Base-by-base conservation (phyloP, 2,113 vertebrate genomes). In the Lipophrys pholis region DNA sequence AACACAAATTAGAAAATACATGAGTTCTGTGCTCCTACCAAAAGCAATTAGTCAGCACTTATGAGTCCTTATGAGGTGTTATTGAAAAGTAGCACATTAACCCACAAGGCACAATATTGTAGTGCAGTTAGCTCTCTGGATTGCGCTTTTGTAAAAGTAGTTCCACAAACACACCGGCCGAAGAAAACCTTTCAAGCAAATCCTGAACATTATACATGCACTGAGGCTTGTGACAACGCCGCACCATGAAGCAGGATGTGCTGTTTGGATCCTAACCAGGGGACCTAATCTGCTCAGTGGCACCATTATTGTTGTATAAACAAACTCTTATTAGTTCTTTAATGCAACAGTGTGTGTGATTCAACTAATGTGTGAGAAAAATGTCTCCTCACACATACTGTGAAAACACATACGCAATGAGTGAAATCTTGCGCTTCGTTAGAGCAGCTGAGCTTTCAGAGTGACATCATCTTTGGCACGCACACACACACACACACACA, bases 381-480 rank as follows among this genome's bases (percentile, higher is more conserved):
- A 30, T 30, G 21, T 30, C 21, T 30, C 21, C 21, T 30, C 21
- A 30, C 21, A 30, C 21, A n/a, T n/a, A n/a, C n/a, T n/a, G n/a
- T n/a, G n/a, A 30, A 30, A 30, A 30, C 21, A 30, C 2, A 30
- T 30, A 30, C 21, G 21, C 21, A 30, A 30, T 30, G 21, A 30
- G 21, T 30, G 21, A 30, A 30, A 30, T 30, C 21, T 30, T 30
- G 21, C 4, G 21, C 21, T 30, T 30, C 21, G 4, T 30, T 4
- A 30, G 21, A 30, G 21, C 21, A 30, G 21, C 21, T 30, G 21
- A 30, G 21, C 21, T 30, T 30, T 30, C 21, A 30, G 21, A 30
- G 21, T 46, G 90, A 91, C 89, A 91, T 91, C 87, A 91, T 90
- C 86, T 41, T 65, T 82, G 68, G 64, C 62, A 53, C 58, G 36